Evolutionary conservation across 1,140 invertebrate genomes (phyloP), one percentile per base, ranked within the genome.

Genomic region (Anoplolepis gracilipes): DNA sequence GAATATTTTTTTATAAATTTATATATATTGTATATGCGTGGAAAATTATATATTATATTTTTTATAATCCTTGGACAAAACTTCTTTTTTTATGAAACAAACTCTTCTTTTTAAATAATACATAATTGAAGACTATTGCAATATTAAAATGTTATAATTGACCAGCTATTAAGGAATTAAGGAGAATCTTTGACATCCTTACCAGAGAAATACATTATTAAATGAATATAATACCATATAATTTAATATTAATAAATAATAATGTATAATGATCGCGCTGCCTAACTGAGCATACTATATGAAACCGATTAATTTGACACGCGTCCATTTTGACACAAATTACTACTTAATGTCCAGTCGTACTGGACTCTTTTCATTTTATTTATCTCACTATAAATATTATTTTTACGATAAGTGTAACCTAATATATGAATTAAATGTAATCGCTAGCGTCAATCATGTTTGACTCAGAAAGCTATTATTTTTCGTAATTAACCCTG

Each of bases 401-500:
- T 89, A 88, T 46, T 28, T 49, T 88, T 89, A 89, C 30, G 61
- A 36, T 84, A 88, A 87, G 72, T 89, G 61, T 70, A 84, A 89
- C 42, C 78, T 84, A 88, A 46, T 64, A 65, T 22, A 28, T 49
- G 46, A 53, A 75, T 73, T 85, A 49, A 49, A 77, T 28, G 57
- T 53, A 19, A 70, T 30, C 7, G 16, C 57, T 88, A 42, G 59
- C 53, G 22, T 55, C 22, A 88, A 91, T 93, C 90, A 92, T 92
- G 92, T 93, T 89, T 93, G 92, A 90, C 90, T 94, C 8, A 94
- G 77, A 89, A 95, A 95, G 72, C 93, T 94, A 85, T 92, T 94
- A 86, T 94, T 95, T 61, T 94, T 94, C 7, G 93, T 92, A 33
- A 95, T 92, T 49, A 95, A 90, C 19, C 92, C 93, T n/a, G 93